Conservation (phyloP, 2,888 invertebrate species). For the Schizaphis graminum region DNA sequence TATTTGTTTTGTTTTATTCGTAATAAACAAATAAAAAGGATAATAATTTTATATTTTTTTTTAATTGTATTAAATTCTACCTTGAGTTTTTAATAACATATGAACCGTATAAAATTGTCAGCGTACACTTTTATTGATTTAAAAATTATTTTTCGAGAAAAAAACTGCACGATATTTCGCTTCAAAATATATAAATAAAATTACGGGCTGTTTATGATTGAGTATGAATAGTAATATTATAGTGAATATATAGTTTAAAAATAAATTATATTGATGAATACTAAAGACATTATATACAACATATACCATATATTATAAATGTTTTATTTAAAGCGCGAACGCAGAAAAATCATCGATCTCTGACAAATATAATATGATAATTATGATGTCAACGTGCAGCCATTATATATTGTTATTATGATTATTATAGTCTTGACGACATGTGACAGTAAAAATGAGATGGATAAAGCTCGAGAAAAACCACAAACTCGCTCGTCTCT, state of each 20-base stretch:
- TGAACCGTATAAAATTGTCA: background rate
- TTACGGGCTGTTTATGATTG: background rate
- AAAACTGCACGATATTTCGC: background rate
- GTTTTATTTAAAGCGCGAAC: background rate
- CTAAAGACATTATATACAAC: background rate
- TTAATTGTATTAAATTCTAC: background rate
- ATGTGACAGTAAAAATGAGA: background rate
- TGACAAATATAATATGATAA: conserved; percentile 16
- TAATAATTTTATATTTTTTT: background rate
- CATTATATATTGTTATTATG: background rate
- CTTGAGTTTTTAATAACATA: background rate
- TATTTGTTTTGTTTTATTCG: background rate
- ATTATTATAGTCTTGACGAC: background rate
- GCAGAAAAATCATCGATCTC: background rate
- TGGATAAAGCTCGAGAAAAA: background rate
- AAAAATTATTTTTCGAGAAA: background rate
- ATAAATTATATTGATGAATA: background rate
- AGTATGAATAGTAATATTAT: background rate
- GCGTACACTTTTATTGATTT: background rate
- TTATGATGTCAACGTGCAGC: background rate
- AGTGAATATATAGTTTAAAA: background rate
- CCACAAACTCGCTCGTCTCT: background rate
- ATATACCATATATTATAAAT: background rate
- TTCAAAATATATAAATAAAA: background rate
- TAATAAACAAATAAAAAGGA: background rate